Evolutionary conservation across 2,797 vertebrate species (phyloP).

Genomic region (Ctenosaura bakeri): DNA sequence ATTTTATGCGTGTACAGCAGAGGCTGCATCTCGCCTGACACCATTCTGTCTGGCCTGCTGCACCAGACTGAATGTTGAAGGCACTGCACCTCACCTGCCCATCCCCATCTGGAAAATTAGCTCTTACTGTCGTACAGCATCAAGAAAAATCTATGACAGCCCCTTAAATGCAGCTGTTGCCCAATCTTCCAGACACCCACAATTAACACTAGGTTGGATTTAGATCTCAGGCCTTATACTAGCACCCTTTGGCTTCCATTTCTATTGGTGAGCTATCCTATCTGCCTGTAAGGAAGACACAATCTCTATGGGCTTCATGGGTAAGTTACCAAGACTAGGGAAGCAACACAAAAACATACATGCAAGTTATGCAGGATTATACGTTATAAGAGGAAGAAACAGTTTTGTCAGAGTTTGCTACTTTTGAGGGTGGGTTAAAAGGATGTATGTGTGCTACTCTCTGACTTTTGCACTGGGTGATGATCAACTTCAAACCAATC

Average conservation of each 20-base stretch:
- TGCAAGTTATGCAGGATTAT: too few relatives aligned
- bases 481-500: not conserved
- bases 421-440: not conserved
- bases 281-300: not conserved
- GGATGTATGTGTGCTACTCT: not conserved
- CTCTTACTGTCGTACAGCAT: too few relatives aligned
- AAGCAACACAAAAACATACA: not conserved
- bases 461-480: not conserved
- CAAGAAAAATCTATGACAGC: not conserved
- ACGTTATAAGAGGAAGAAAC: not conserved
- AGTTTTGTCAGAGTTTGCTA: not conserved
- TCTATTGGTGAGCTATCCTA: not conserved
- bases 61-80: conserved; percentile 23
- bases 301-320: not conserved
- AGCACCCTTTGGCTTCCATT: not conserved
- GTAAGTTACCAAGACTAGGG: not conserved
- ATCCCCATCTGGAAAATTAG: not conserved
- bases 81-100: not conserved
- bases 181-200: not conserved
- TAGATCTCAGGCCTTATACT: not conserved
- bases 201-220: not conserved
- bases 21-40: not conserved
- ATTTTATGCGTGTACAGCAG: not conserved
- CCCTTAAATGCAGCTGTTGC: not conserved
- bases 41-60: conserved; percentile 41